Evolutionary conservation across 1,140 invertebrate species (phyloP).

Genomic region (Drosophila sechellia): DNA sequence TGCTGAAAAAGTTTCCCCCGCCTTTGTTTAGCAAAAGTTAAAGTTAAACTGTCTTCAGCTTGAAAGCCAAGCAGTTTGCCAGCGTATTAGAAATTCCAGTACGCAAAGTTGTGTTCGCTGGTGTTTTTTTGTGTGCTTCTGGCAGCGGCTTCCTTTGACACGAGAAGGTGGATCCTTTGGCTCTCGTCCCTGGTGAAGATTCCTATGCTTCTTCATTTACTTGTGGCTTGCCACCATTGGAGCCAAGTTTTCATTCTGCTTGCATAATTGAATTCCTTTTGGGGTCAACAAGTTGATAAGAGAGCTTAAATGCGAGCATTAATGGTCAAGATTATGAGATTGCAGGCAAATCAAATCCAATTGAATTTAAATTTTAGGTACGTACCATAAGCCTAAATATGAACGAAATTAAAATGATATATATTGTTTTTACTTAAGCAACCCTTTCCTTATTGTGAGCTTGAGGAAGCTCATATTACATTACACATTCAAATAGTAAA

Average conservation of each 20-base stretch:
- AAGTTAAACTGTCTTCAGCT: conserved; percentile 54
- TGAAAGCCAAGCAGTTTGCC: conserved; percentile 32
- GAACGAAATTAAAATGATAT: not conserved
- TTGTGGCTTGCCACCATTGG: conserved; percentile 16
- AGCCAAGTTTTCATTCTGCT: conserved; percentile 36
- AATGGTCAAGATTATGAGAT: conserved; percentile 26
- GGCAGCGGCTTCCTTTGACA: conserved; percentile 46
- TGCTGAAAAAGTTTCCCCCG: conserved; percentile 24
- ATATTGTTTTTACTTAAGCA: not conserved
- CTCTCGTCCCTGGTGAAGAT: not conserved
- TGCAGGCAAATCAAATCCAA: conserved; percentile 8
- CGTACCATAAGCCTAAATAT: not conserved
- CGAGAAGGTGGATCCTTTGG: conserved; percentile 23
- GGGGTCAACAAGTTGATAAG: conserved; percentile 40
- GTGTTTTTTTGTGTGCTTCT: conserved; percentile 21
- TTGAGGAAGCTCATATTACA: no score
- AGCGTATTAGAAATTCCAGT: conserved; percentile 38
- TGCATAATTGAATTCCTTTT: conserved; percentile 49
- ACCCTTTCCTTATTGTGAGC: no score
- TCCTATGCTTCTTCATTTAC: conserved; percentile 4
- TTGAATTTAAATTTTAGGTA: not conserved
- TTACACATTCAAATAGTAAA: not conserved
- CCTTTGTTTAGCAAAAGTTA: conserved; percentile 49
- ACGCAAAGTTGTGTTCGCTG: conserved; percentile 33
- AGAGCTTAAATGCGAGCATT: conserved; percentile 3